Evolutionary conservation across 2,797 vertebrate species (phyloP), one percentile per base, ranked within the genome.

Genomic region (Triplophysa yarkandensis): DNA sequence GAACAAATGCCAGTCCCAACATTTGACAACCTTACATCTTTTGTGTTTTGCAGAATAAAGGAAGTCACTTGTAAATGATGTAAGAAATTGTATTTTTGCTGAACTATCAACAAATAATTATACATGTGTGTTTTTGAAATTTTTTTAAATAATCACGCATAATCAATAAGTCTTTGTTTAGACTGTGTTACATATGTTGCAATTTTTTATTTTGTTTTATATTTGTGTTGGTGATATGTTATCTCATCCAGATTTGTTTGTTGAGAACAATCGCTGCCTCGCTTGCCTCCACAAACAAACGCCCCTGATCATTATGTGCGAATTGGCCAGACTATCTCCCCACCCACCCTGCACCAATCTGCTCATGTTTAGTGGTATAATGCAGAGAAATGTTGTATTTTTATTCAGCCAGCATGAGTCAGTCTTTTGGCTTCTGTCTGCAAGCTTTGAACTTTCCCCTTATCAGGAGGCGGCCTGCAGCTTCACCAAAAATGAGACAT

Each of bases 371-470:
- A 48, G 14, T 23, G 14, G 17, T 61, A n/a, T 23, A 27, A 61
- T 39, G 28, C 28, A 71, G 55, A 71, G 21, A 48, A 36, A 2
- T 48, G 55, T 61, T 55, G 30, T 48, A 36, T 48, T 61, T 71
- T 61, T 71, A 19, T 39, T 71, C 16, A 71, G 43, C 10, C 6
- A 36, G 30, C n/a, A n/a, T 60, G 68, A 71, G 57, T 71, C 55
- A 61, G 68, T n/a, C 57, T 48, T 71, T 61, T 62, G 57, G 57
- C 57, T 71, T 48, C 57, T 61, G 57, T 71, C 57, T 71, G 21
- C 43, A 27, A 25, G 19, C 46, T 52, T 52, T 67, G 46, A 71
- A 71, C 57, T 27, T 61, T 61, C 16, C 10, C 43, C 16, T 61
- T 30, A 34, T 34, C 41, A 34, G 19, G 19, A 61, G 55, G 41